These are phyloP conservation scores for Agrochola lychnidis DNA, from an alignment of 2,888 invertebrate genomes.

Conservation along the genomic window DNA sequence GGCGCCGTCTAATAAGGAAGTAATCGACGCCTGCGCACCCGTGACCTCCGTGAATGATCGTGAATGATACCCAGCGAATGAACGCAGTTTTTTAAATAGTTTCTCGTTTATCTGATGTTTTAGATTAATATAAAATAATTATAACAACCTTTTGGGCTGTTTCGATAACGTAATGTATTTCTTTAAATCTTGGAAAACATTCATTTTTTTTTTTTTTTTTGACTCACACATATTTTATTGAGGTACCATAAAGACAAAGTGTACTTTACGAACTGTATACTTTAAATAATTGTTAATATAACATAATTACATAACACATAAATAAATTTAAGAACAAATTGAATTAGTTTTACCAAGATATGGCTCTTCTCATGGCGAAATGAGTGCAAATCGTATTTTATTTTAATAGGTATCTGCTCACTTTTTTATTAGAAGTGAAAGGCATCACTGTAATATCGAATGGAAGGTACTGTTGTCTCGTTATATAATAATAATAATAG, in stretches of 20 bases:
- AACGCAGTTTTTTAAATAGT: conserved; percentile 31
- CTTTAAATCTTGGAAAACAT: neutral
- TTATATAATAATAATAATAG: neutral
- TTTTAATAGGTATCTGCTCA: neutral
- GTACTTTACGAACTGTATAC: neutral
- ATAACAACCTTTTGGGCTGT: neutral
- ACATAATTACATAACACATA: too few species aligned
- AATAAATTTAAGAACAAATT: too few species aligned
- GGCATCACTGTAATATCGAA: neutral
- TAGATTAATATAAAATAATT: neutral
- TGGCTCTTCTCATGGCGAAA: neutral
- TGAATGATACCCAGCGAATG: conserved; percentile 53
- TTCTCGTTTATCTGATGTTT: conserved; percentile 1
- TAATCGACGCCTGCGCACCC: conserved; percentile 63
- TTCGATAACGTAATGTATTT: neutral
- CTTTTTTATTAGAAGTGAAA: conserved; percentile 12
- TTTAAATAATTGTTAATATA: too few species aligned
- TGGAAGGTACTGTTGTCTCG: neutral
- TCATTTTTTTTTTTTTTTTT: neutral
- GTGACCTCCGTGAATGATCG: conserved; percentile 64
- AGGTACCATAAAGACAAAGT: neutral
- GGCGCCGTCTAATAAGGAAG: conserved; percentile 69
- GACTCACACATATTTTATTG: neutral
- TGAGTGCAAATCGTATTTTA: neutral
- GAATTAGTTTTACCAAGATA: neutral